Evolutionary conservation across 2,797 vertebrate species (phyloP), one percentile per base, ranked within the genome.

Genomic region (Harpagifer antarcticus): DNA sequence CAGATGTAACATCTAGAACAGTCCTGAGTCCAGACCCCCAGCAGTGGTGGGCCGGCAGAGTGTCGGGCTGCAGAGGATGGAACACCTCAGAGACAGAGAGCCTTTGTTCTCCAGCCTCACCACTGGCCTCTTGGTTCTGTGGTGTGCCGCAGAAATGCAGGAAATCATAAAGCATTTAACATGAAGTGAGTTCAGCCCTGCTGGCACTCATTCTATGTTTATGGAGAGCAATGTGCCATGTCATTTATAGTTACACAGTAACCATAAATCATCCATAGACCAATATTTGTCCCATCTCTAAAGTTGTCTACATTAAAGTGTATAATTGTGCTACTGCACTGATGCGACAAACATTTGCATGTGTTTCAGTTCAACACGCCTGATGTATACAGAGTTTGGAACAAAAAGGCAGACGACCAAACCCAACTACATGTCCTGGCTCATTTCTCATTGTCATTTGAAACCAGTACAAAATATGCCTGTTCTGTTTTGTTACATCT

Each of bases 171-270:
- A 73, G 53, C 53, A 61, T 64, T 33, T 62, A 62, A 65, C 75
- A 75, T 47, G 72, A 77, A 72, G 67, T 56, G 62, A 73, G 67
- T 59, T 73, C 70, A 55, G 52, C 65, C 53, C 53, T 14, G 10
- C 71, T 63, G 57, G 67, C 64, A 72, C 70, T 69, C 73, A 33
- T 33, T 73, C 71, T 88, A 72, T 90, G 81, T 90, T 90, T 89
- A 63, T 52, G 57, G 50, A 85, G 73, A 55, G 79, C 82, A 86
- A 65, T 74, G 72, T 74, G 71, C 71, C 86, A 76, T 76, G 68
- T 74, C 63, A 68, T 56, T 73, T 83, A 70, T 63, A 78, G 48
- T 33, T 76, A 69, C 68, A 70, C 52, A 67, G 48, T 53, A 78
- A 74, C 68, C 57, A 76, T 81, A 33, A 74, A 76, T 81, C 76